These are phyloP conservation scores for Orbicella faveolata DNA, from an alignment of 64 coral and sea anemone genomes.

Conservation along the genomic window DNA sequence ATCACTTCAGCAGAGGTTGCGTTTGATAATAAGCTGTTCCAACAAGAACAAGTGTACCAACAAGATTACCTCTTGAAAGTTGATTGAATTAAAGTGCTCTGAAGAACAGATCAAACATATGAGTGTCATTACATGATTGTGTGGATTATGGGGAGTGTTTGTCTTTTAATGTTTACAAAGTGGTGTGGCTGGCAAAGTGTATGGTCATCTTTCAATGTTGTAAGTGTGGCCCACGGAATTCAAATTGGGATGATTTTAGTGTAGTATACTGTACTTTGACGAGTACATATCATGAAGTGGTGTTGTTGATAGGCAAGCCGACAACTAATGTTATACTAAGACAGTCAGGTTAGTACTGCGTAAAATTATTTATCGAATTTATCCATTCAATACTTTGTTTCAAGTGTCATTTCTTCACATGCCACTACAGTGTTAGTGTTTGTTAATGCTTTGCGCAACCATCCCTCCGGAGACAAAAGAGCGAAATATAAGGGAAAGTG, in stretches of 20 bases:
- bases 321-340: not conserved
- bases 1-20: not conserved
- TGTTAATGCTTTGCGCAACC: no score
- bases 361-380: not conserved
- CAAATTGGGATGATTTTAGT: conserved; percentile 7
- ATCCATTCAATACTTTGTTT: not conserved
- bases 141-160: not conserved
- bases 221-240: not conserved
- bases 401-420: no score
- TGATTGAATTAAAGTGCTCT: not conserved
- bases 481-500: no score
- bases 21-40: not conserved
- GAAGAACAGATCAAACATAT: not conserved
- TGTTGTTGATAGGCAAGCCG: conserved; percentile 23
- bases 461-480: no score
- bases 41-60: not conserved
- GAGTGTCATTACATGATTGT: not conserved
- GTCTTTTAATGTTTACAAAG: not conserved
- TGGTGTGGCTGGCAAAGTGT: not conserved
- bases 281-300: conserved; percentile 17
- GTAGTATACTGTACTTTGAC: not conserved
- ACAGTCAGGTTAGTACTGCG: conserved; percentile 24
- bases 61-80: not conserved
- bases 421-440: no score
- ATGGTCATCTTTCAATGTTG: conserved; percentile 22